phyloP scores from a whole-genome alignment of 2,888 invertebrate genomes.

The Athalia rosae region DNA sequence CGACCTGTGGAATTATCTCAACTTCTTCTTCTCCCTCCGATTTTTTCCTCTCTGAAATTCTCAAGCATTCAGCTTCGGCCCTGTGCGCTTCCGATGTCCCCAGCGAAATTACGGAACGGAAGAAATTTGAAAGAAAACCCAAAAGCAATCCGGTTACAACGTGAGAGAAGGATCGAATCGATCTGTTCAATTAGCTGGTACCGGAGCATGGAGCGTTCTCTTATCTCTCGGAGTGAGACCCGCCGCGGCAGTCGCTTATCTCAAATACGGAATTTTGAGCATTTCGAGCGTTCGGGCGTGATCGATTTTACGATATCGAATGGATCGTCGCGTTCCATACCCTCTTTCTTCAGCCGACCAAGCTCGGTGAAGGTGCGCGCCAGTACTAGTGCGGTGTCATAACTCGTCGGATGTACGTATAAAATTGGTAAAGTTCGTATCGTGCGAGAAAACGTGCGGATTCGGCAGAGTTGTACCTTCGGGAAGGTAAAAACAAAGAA shows the following conservation, averaged over 20 bases:
- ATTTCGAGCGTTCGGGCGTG: neutral
- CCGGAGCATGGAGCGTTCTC: neutral
- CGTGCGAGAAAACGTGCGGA: neutral
- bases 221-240: slow-evolving; percentile 4
- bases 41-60: too few species aligned
- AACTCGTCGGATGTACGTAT: neutral
- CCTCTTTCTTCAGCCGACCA: neutral
- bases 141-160: too few species aligned
- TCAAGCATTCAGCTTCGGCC: too few species aligned
- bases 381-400: neutral
- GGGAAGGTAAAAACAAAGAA: neutral
- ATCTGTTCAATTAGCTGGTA: neutral
- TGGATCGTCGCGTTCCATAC: neutral
- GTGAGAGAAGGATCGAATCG: neutral
- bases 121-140: too few species aligned
- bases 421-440: neutral
- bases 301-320: slow-evolving; percentile 6
- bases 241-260: slow-evolving; percentile 15
- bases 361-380: neutral
- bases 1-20: too few species aligned
- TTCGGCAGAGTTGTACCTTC: too few species aligned
- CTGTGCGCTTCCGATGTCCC: too few species aligned
- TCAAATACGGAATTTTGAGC: slow-evolving; percentile 22
- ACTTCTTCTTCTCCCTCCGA: too few species aligned
- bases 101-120: too few species aligned